Base-by-base conservation (phyloP, 1,140 invertebrate species). In the Riptortus pedestris region DNA sequence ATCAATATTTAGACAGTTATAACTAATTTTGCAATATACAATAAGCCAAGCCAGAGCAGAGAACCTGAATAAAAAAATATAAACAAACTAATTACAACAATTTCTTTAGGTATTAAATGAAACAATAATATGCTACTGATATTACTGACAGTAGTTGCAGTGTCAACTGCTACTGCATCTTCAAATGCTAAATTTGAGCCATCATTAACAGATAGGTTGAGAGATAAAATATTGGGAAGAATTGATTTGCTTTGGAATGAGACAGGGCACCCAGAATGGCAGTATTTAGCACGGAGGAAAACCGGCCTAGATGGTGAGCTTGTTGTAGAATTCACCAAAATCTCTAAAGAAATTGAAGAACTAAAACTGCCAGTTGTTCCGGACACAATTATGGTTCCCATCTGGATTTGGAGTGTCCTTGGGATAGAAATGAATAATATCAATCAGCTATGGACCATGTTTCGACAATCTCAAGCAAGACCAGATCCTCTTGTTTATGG, bases 401-500 rank as follows among this genome's bases (percentile, higher is more conserved):
- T 81, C 1, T 84, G 81, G 81, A 64, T 79, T 12, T 84, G 82
- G 78, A 75, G 73, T 4, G 75, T 75, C 27, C 73, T 79, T 0
- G 72, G 77, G 22, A 72, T 76, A 3, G 81, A 83, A 67, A 65
- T 82, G 58, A 72, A 74, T n/a, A 71, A 73, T 0, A 74, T 85
- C 11, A 78, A 82, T 31, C 79, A 78, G 0, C 70, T 83, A 11
- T 86, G 85, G 68, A 76, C 76, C 65, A 77, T 77, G 2, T 85
- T 85, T 67, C 69, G 81, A 2, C 72, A 78, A 58, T 80, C 82
- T 67, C 76, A 80, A 55, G 9, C 31, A 14, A 68, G 75, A 72
- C 67, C 75, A 76, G 65, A 64, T 22, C 75, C 11, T 76, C 74
- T 1, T 67, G 72, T 18, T 74, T 76, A 22, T 79, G 72, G 18